Evolutionary conservation across 2,113 vertebrate genomes (phyloP), one percentile per base, ranked within the genome.

Genomic region (Piprites chloris): DNA sequence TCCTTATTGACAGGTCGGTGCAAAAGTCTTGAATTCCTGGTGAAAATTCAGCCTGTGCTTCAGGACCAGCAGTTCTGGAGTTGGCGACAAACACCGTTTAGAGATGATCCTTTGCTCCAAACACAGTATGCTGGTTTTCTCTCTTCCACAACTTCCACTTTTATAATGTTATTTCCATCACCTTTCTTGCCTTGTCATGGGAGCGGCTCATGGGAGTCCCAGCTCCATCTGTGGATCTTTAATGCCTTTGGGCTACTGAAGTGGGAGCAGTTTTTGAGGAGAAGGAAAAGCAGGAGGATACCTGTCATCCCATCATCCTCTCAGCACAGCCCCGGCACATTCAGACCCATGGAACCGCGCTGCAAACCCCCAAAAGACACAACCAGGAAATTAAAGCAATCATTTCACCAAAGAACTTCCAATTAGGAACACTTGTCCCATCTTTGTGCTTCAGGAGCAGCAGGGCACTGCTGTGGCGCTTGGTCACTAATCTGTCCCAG

Each of bases 321-420:
- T 17, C 10, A 44, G 39, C 26, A 9, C 55, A 35, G 19, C 46
- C 7, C 1, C 1, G 28, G 44, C 55, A 49, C 56, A 61, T 39
- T 23, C 42, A 35, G 35, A 62, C 46, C 49, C 19, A 4, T 37
- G 16, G 11, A 78, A 42, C 56, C 21, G 23, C 37, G 28, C 6
- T 33, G 20, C 66, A 35, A 87, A 87, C 27, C 4, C 55, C 47
- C 42, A 14, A 11, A 46, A 82, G 30, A 50, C 73, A 33, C 77
- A 77, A 39, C 42, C 32, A 78, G 78, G 47, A 74, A 93, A 93
- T 93, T 53, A 95, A 92, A 92, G 56, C 17, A 39, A 58, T 96
- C 28, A 39, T 82, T 87, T 85, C 87, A 68, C 18, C 9, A 23
- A 62, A 76, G 23, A 56, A 42, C 42, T 74, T 72, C 27, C 68